A percentile compares a stretch with the other conserved stretches of the same genome.
Conservation (phyloP, 2,113 vertebrate species). For the Chaetorhynchus papuensis region DNA sequence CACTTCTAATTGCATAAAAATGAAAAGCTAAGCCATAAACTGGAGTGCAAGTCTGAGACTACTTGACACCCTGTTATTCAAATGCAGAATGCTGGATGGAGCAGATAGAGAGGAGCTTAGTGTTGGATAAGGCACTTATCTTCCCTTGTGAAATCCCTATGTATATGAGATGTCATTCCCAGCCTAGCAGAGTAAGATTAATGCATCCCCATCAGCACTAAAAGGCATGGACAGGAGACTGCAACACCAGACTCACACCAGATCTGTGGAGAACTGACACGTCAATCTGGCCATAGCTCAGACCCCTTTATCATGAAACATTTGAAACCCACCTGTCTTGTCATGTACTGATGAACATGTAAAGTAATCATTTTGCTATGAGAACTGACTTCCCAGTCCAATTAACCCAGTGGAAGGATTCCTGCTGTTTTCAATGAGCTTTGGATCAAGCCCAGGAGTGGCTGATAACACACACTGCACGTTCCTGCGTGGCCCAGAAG, state of each 20-base stretch:
- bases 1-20: conserved; percentile 10
- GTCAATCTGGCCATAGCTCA: neutral
- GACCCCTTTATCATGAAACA: neutral
- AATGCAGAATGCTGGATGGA: neutral
- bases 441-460: neutral
- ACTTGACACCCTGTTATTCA: neutral
- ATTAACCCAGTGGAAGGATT: neutral
- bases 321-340: neutral
- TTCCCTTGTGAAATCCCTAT: neutral
- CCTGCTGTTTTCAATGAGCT: neutral
- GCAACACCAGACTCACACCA: neutral
- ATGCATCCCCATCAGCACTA: neutral
- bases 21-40: conserved; percentile 28
- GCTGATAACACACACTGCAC: accelerated
- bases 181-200: neutral
- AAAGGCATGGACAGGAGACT: neutral
- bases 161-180: neutral
- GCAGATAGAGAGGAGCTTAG: conserved; percentile 13
- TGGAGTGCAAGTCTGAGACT: neutral
- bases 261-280: neutral
- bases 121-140: conserved; percentile 20
- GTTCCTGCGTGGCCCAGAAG: neutral
- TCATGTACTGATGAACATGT: neutral
- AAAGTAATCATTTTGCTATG: neutral
- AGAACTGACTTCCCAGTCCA: neutral